Conservation (phyloP, 2,797 vertebrate species). For the Pelochelys cantorii region DNA sequence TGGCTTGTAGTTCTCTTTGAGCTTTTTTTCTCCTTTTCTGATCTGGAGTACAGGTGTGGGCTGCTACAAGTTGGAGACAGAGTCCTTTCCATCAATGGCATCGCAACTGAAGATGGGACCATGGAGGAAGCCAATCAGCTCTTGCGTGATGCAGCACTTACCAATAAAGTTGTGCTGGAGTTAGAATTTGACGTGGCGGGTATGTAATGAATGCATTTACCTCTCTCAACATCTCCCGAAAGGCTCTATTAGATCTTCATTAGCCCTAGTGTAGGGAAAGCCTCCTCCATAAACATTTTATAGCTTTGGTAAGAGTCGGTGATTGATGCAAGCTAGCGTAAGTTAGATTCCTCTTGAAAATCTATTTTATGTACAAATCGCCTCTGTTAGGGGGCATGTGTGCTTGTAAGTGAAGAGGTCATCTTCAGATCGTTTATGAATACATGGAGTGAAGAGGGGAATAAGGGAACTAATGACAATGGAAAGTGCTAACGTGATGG, state of each 20-base stretch:
- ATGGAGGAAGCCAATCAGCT: constrained; percentile 97
- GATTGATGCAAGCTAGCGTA: neutral
- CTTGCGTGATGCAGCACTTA: constrained; percentile 91
- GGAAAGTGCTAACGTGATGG: neutral
- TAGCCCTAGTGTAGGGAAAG: accelerated
- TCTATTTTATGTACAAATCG: neutral
- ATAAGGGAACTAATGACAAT: neutral
- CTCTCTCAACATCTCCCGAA: accelerated
- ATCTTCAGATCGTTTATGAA: constrained; percentile 22
- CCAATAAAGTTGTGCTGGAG: constrained; percentile 92
- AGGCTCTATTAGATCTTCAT: neutral
- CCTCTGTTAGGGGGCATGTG: neutral
- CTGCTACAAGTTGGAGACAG: constrained; percentile 97
- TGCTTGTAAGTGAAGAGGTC: neutral
- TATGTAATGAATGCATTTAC: constrained; percentile 52
- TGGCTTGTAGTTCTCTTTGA: constrained; percentile 7
- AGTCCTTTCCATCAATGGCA: constrained; percentile 93
- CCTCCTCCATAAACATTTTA: accelerated
- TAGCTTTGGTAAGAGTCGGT: neutral
- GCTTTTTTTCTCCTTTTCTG: constrained; percentile 25
- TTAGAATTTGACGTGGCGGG: constrained; percentile 97
- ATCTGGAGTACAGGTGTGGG: constrained; percentile 87
- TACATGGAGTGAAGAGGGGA: neutral
- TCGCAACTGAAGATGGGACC: constrained; percentile 94
- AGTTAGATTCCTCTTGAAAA: neutral